phyloP scores from a whole-genome alignment of 2,888 invertebrate species.

The Clepsis dumicolana region DNA sequence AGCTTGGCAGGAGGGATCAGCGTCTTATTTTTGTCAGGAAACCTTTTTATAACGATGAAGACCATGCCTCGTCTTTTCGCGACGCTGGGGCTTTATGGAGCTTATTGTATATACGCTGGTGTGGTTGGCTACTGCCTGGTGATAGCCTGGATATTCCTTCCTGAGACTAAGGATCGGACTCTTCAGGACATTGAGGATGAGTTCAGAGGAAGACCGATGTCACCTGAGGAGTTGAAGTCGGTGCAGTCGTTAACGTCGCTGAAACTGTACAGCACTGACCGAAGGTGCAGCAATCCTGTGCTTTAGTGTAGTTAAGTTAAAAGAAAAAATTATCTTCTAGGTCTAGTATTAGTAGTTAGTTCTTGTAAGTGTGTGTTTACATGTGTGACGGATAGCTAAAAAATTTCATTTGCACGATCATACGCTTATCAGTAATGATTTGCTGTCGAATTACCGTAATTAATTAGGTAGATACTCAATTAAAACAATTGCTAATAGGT shows the following conservation, averaged over 20 bases:
- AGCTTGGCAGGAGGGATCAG: conserved; percentile 84
- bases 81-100: conserved; percentile 62
- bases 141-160: conserved; percentile 63
- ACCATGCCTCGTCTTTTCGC: conserved; percentile 63
- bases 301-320: conserved; percentile 42
- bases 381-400: background rate
- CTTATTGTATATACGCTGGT: conserved; percentile 63
- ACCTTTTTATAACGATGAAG: conserved; percentile 66
- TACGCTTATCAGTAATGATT: background rate
- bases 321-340: background rate
- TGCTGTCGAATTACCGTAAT: background rate
- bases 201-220: conserved; percentile 56
- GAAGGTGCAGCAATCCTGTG: conserved; percentile 51
- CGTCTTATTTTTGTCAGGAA: conserved; percentile 63
- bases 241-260: conserved; percentile 52
- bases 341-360: no score
- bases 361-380: no score
- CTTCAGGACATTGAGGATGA: conserved; percentile 73
- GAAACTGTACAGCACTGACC: conserved; percentile 49
- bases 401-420: background rate
- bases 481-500: background rate
- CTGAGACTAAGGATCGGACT: conserved; percentile 72
- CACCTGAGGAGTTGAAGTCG: conserved; percentile 52
- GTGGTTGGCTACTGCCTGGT: conserved; percentile 64
- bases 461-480: no score